Percentiles rank a stretch among this genome's conserved stretches.
phyloP scores from a whole-genome alignment of 2,113 vertebrate species.

The Lagopus leucura region DNA sequence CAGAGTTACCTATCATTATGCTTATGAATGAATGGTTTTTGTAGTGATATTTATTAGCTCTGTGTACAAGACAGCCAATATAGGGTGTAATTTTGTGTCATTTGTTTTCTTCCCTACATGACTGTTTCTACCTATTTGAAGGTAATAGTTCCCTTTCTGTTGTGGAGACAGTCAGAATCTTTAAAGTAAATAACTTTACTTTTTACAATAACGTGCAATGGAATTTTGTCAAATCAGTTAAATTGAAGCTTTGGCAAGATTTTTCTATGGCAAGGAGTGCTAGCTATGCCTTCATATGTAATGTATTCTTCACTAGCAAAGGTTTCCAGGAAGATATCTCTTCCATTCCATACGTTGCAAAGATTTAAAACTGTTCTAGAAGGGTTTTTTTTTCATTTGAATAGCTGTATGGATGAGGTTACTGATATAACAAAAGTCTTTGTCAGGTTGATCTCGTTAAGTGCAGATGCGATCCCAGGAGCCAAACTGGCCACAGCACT shows the following conservation, averaged over 20 bases:
- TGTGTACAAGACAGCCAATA: background rate
- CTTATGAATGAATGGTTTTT: background rate
- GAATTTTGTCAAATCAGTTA: background rate
- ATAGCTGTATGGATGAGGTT: background rate
- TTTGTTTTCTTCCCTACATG: background rate
- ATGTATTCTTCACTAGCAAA: background rate
- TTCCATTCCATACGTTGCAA: background rate
- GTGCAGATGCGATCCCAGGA: background rate
- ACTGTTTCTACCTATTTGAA: background rate
- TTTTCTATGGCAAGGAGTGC: background rate
- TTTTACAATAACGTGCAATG: background rate
- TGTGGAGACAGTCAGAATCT: background rate
- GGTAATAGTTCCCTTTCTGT: background rate
- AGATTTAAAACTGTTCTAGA: background rate
- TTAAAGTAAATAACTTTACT: background rate
- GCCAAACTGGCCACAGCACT: fast-evolving
- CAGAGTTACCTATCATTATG: background rate
- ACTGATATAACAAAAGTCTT: background rate
- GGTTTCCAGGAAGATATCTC: background rate
- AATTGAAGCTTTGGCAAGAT: background rate
- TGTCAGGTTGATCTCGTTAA: background rate
- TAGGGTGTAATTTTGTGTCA: background rate
- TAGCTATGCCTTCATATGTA: background rate
- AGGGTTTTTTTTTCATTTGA: fast-evolving
- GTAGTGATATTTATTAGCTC: background rate